phyloP scores from a whole-genome alignment of 1,140 invertebrate genomes.

The Caligus rogercresseyi region DNA sequence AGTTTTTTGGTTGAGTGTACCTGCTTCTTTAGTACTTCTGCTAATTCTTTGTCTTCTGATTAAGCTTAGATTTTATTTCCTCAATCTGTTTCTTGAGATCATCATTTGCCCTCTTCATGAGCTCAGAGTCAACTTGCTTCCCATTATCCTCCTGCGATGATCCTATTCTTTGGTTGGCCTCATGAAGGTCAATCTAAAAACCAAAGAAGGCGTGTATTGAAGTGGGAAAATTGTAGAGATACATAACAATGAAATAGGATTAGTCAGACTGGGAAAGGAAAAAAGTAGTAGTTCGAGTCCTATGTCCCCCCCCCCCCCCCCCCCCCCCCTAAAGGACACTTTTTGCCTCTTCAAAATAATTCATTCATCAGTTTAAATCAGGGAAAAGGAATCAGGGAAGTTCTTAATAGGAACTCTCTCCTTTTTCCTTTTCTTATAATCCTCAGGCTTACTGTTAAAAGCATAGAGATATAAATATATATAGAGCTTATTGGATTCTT shows the following conservation, averaged over 20 bases:
- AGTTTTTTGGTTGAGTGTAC: constrained; percentile 17
- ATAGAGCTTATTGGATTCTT: too few species aligned
- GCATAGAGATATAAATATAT: too few species aligned
- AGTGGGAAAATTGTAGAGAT: background rate
- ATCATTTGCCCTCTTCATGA: constrained; percentile 28
- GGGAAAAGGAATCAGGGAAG: too few species aligned
- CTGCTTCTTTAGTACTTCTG: constrained; percentile 19
- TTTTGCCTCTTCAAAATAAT: too few species aligned
- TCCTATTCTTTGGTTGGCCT: constrained; percentile 48
- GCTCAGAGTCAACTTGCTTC: background rate
- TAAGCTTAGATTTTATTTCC: constrained; percentile 44
- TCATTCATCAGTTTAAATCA: too few species aligned
- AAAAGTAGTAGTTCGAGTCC: too few species aligned
- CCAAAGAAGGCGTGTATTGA: constrained; percentile 18
- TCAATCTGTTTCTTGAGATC: constrained; percentile 26
- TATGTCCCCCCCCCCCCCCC: too few species aligned
- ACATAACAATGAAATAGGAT: background rate
- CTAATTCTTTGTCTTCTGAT: constrained; percentile 7
- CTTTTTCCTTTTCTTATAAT: too few species aligned
- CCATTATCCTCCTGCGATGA: background rate
- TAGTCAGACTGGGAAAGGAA: too few species aligned
- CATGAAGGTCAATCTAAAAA: constrained; percentile 50
- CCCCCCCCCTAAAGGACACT: too few species aligned
- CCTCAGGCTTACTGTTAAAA: too few species aligned
- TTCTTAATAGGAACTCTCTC: too few species aligned